Evolutionary conservation across 1,140 invertebrate species (phyloP), one percentile per base, ranked within the genome.

Genomic region (Pentalonia nigronervosa): DNA sequence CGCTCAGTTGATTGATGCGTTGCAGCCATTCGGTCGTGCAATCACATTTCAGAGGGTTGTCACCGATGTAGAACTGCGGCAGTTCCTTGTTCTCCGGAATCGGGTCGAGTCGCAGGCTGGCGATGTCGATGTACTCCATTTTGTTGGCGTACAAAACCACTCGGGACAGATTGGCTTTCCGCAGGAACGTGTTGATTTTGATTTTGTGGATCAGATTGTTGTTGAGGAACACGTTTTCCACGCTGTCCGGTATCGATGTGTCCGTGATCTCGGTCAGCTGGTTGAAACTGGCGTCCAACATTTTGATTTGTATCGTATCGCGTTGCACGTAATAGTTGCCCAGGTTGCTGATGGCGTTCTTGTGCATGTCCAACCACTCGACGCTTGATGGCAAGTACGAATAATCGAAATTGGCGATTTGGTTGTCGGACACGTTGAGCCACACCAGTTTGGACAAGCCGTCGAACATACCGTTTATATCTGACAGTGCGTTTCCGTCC

Each of bases 351-450:
- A 99, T 97, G 94, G 97, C 97, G 95, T 99, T 99, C 94, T 97
- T 97, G 95, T 98, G 98, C 94, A 99, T 96, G 95, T 99, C 98
- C 84, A 99, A 95, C 98, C 98, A 98, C 94, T 98, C 97, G 93
- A 99, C 96, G 94, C 97, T 97, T 88, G 95, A 95, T 0, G 98
- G 98, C 87, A 99, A 96, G 90, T 98, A 96, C 34, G 97, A 96
- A 95, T 98, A 99, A 95, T 99, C 98, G 95, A 99, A 99, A 97
- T 97, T 97, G 94, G 98, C 96, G 94, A 99, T 96, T 94, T 97
- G 97, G 96, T 99, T 99, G 95, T 98, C 98, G 50, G 98, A 98
- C 94, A 99, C 97, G 95, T 99, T 99, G 50, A 99, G 95, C 98
- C 98, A 98, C 94, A 98, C 95, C 87, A 99, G 95, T 94, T 97